Evolutionary conservation across 2,888 invertebrate genomes (phyloP), one percentile per base, ranked within the genome.

Genomic region (Parnassius orleans): DNA sequence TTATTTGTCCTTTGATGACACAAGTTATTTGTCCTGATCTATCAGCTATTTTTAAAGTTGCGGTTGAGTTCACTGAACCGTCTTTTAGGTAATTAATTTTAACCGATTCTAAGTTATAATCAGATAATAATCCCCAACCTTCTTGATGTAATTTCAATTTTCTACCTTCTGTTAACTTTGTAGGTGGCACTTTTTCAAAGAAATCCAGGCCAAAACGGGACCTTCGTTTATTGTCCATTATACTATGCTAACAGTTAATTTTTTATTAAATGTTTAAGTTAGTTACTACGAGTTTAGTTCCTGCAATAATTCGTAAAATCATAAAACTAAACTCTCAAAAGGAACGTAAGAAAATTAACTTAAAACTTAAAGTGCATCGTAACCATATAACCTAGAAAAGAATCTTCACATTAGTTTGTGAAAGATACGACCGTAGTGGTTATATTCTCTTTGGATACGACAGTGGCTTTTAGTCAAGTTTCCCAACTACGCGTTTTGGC

Each of bases 71-170:
- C 33, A 74, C 69, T 42, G 69, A 67, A 48, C 77, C 79, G 55
- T 75, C 71, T 65, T 73, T 78, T 33, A 66, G 71, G 42, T 76
- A 72, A 63, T 82, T 81, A 61, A 92, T 82, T 73, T 92, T 92
- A 2, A 90, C 88, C 0, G 90, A 91, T 71, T 92, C 92, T 53
- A 92, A 69, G 65, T 78, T 77, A 69, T 85, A 92, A 59, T 89
- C 86, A 10, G 85, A 79, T 52, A 92, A 67, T 24, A 89, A 61
- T 46, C 89, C 81, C 92, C 92, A 92, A 67, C 82, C 72, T 68
- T 77, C 74, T 5, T 76, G 66, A 59, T 82, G 65, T 57, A 86
- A 67, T 68, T 84, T 84, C 9, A 87, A 67, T 58, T 67, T 69
- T 54, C 73, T 71, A 43, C 79, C 76, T 76, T 89, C 89, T 15